Evolutionary conservation across 2,797 vertebrate species (phyloP), one percentile per base, ranked within the genome.

Genomic region (Serranus cabrilla): DNA sequence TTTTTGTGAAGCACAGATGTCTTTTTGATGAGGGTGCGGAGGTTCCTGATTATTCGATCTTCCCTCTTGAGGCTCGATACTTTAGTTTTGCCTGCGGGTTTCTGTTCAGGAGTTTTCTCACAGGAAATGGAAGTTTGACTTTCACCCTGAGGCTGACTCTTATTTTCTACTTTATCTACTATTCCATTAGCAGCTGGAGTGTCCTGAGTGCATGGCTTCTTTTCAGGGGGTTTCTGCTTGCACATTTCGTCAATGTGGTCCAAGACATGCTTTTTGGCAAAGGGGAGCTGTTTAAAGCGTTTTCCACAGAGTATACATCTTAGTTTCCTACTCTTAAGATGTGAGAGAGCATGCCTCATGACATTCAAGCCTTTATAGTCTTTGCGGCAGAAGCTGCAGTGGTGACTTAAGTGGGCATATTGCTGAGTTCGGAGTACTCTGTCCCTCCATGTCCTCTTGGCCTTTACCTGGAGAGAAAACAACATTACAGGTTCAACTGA

Each of bases 301-400:
- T 95, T 96, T 50, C 95, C 95, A 87, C 98, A 99, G 75, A 99
- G 95, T 23, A 99, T 96, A 78, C 98, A 99, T 43, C 54, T 70
- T 6, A 80, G 80, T 66, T 71, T 92, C 69, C 95, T 83, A n/a
- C 51, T 86, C 94, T 87, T 98, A 85, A 91, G 95, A 92, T 99
- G 98, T 71, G 96, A 96, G 56, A 98, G 94, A 34, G 96, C 97
- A 34, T 99, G 98, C 51, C 96, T 95, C 89, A 98, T 95, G 60
- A 99, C 96, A 69, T 98, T 96, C 75, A 96, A 93, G 52, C 97
- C 97, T 81, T 97, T 95, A 80, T 97, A 97, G 81, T 95, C 95
- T 90, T 97, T 98, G 84, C 92, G 93, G 91, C 98, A 99, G 86
- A 96, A 81, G 74, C 91, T 94, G 88, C 98, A 99, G 62, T 93